phyloP scores from a whole-genome alignment of 1,140 invertebrate species.

The Pseudomyrmex sp. region DNA sequence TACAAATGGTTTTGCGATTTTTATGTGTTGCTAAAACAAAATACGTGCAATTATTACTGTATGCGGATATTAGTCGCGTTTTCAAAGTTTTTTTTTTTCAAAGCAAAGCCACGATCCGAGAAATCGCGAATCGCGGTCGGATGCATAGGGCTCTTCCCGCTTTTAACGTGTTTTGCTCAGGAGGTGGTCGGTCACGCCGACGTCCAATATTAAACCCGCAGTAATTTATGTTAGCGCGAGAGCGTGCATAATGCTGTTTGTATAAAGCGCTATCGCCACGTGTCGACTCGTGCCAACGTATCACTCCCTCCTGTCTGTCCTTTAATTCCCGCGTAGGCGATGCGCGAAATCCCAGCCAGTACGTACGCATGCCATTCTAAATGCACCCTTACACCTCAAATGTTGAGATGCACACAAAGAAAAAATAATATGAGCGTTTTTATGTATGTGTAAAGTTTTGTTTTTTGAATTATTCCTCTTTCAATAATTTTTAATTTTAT shows the following conservation, averaged over 20 bases:
- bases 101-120: slow-evolving; percentile 6
- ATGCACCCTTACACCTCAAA: slow-evolving; percentile 38
- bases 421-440: slow-evolving; percentile 13
- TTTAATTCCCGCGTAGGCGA: slow-evolving; percentile 71
- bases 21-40: neutral
- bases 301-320: slow-evolving; percentile 65
- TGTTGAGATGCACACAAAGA: neutral
- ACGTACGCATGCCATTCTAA: slow-evolving; percentile 63
- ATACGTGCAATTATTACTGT: neutral
- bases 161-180: slow-evolving; percentile 76
- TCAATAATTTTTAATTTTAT: neutral
- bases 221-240: slow-evolving; percentile 81
- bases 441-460: too few species aligned
- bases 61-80: neutral
- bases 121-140: slow-evolving; percentile 20
- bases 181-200: slow-evolving; percentile 71
- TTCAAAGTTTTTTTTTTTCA: slow-evolving; percentile 2
- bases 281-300: slow-evolving; percentile 75
- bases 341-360: slow-evolving; percentile 42
- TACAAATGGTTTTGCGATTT: neutral
- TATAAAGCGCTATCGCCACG: slow-evolving; percentile 77
- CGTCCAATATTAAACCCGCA: slow-evolving; percentile 80
- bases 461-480: too few species aligned
- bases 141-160: slow-evolving; percentile 50
- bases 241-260: slow-evolving; percentile 82